Percentiles rank a stretch among this genome's conserved stretches.
phyloP scores from a whole-genome alignment of 2,888 invertebrate species.

The Coenonympha glycerion region DNA sequence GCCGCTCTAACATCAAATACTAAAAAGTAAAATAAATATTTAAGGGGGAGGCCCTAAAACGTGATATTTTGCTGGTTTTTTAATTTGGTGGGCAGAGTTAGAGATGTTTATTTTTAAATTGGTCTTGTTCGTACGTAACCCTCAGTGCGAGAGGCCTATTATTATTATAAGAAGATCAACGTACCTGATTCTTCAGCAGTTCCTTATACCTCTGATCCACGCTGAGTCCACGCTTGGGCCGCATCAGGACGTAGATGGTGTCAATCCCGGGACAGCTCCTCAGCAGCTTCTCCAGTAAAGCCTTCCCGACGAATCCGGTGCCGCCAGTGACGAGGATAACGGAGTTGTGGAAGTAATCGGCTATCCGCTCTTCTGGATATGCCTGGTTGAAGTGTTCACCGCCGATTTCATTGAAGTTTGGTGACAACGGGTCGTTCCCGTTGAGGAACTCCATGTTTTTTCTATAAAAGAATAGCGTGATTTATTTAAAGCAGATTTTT shows the following conservation, averaged over 20 bases:
- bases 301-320: slow-evolving; percentile 94
- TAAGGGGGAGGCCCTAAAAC: too few relatives aligned
- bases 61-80: too few relatives aligned
- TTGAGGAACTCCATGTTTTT: slow-evolving; percentile 52
- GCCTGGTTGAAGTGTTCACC: slow-evolving; percentile 26
- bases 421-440: slow-evolving; percentile 51
- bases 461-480: slow-evolving; percentile 37
- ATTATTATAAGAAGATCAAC: slow-evolving; percentile 20
- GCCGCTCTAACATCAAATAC: too few relatives aligned
- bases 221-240: slow-evolving; percentile 81
- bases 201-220: slow-evolving; percentile 83
- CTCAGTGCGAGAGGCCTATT: too few relatives aligned
- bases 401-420: slow-evolving; percentile 43
- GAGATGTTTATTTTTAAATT: too few relatives aligned
- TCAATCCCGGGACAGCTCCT: slow-evolving; percentile 87
- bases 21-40: too few relatives aligned
- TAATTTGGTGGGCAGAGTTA: too few relatives aligned
- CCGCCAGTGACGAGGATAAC: slow-evolving; percentile 78
- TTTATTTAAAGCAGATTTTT: too few relatives aligned
- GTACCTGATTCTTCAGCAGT: slow-evolving; percentile 81
- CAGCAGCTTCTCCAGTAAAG: slow-evolving; percentile 92
- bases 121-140: too few relatives aligned
- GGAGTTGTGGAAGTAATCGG: slow-evolving; percentile 71
- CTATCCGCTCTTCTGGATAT: slow-evolving; percentile 47
- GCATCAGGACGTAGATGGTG: slow-evolving; percentile 86